Evolutionary conservation across 2,113 vertebrate species (phyloP).

Genomic region (Phalacrocorax brasilianus): DNA sequence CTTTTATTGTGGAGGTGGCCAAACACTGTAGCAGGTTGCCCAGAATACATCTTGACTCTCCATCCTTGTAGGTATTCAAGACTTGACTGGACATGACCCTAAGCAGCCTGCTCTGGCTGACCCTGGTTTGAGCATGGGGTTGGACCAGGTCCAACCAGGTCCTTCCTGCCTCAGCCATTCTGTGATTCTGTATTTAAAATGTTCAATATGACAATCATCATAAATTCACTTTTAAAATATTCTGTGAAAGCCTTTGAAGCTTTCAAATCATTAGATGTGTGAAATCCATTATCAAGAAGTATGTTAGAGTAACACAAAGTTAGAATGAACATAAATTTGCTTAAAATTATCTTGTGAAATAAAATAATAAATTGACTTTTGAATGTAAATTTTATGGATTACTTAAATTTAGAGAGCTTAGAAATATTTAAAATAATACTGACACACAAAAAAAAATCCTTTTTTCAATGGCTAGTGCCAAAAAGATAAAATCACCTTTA

Average conservation of each 20-base stretch:
- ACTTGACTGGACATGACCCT: neutral
- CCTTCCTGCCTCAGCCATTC: neutral
- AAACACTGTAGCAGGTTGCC: neutral
- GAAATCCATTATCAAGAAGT: neutral
- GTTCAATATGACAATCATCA: neutral
- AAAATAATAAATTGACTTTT: neutral
- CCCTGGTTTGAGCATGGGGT: neutral
- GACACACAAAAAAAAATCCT: neutral
- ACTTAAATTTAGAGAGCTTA: neutral
- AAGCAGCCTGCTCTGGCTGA: neutral
- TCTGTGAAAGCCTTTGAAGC: neutral
- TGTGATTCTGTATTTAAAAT: neutral
- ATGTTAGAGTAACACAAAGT: neutral
- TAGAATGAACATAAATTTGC: neutral
- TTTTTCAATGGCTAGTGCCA: neutral
- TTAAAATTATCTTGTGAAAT: slow-evolving; percentile 9
- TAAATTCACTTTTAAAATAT: neutral
- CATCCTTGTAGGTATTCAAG: neutral
- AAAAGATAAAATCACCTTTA: neutral
- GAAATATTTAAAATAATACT: neutral
- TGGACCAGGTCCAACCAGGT: no score
- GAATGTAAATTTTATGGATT: neutral
- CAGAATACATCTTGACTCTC: neutral
- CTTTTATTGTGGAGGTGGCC: neutral
- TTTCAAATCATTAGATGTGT: neutral